A percentile compares a stretch with the other conserved stretches of the same genome.
These are phyloP conservation scores for Eristalis arbustorum DNA, from an alignment of 2,888 invertebrate genomes.

Conservation along the genomic window DNA sequence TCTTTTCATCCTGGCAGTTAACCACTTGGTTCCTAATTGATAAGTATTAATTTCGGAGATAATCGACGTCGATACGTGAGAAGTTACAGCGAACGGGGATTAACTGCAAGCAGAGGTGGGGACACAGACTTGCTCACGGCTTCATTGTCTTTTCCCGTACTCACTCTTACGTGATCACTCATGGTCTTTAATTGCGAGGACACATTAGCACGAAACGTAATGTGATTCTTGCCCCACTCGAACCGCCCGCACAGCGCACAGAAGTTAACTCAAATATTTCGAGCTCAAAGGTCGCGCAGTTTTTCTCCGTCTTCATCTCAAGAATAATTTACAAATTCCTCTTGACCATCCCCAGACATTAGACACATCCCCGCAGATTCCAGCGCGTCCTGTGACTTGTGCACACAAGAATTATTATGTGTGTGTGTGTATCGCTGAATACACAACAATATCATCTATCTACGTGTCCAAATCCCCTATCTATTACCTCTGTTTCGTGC, in stretches of 20 bases:
- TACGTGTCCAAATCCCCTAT: slow-evolving; percentile 68
- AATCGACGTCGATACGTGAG: background rate
- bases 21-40: background rate
- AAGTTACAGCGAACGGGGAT: background rate
- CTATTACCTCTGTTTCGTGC: slow-evolving; percentile 66
- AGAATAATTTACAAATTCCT: slow-evolving; percentile 33
- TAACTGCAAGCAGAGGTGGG: background rate
- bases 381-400: slow-evolving; percentile 18
- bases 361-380: slow-evolving; percentile 10
- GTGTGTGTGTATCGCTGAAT: slow-evolving; percentile 17
- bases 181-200: background rate
- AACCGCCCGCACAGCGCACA: background rate
- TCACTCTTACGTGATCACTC: background rate
- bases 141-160: background rate
- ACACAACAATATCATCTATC: slow-evolving; percentile 65
- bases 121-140: no score
- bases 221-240: background rate
- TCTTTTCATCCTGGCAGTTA: background rate
- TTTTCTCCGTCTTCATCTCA: background rate
- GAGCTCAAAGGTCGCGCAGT: background rate
- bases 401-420: slow-evolving; percentile 23
- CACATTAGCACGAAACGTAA: background rate
- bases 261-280: background rate
- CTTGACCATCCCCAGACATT: slow-evolving; percentile 37
- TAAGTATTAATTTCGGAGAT: background rate